A percentile compares a stretch with the other conserved stretches of the same genome.
Evolutionary conservation across 2,888 invertebrate species (phyloP).

Genomic region (Trisateles emortualis): DNA sequence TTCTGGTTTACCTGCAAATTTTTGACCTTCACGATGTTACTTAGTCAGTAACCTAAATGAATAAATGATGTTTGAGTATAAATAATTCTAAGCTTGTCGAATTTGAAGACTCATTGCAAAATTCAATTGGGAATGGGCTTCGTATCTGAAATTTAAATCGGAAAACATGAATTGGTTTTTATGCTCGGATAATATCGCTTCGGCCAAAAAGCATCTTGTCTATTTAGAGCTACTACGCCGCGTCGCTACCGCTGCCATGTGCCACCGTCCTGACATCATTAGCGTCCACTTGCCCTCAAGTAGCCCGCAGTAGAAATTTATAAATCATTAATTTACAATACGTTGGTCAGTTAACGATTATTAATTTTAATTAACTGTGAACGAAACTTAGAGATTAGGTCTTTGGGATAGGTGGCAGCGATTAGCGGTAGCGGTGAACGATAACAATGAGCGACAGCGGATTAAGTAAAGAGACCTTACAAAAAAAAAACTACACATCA

Average conservation of each 20-base stretch:
- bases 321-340: constrained; percentile 78
- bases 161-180: too few species aligned
- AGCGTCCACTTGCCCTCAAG: constrained; percentile 52
- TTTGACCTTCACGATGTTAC: too few species aligned
- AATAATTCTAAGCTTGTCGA: too few species aligned
- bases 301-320: constrained; percentile 64
- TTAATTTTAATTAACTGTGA: constrained; percentile 82
- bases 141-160: too few species aligned
- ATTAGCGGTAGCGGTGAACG: constrained; percentile 9
- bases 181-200: background rate
- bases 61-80: too few species aligned
- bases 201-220: background rate
- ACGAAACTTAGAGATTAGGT: constrained; percentile 58
- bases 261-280: constrained; percentile 46
- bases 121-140: too few species aligned
- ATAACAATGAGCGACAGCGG: background rate
- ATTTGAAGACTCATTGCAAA: too few species aligned
- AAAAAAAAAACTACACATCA: too few species aligned
- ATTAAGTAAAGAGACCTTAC: background rate
- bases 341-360: constrained; percentile 72
- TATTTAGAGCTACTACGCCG: background rate
- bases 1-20: too few species aligned
- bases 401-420: constrained; percentile 33
- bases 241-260: constrained; percentile 24
- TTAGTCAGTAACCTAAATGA: too few species aligned